Base-by-base conservation (phyloP, 2,113 vertebrate species). In the Notarius quadriscutis region DNA sequence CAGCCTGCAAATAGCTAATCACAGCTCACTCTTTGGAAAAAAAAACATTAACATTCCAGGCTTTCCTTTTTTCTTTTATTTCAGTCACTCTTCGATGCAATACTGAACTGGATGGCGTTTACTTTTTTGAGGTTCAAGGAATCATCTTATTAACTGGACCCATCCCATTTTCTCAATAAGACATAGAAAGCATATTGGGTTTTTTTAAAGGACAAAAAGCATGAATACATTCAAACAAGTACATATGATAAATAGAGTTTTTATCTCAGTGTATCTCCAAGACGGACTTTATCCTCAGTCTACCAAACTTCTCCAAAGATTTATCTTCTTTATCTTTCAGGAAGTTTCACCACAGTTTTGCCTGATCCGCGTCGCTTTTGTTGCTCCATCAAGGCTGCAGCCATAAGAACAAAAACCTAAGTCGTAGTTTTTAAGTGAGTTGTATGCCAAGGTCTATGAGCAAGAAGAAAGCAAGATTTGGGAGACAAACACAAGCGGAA, bases 401-500 rank as follows among this genome's bases (percentile, higher is more conserved):
- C 93, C 75, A 65, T 89, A 91, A 92, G 89, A 86, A 88, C 88
- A 84, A 87, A 89, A 84, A 65, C 86, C 90, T 92, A 77, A 55
- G 53, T 92, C 90, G 78, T 62, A 57, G 34, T 87, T 84, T 85
- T 86, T 88, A 67, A 22, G 27, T 18, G 57, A 75, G 25, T 30
- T 51, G 34, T 81, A 48, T n/a, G 74, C 91, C 90, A 84, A 20
- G 93, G 92, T 91, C 91, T 94, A 60, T 80, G 91, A 93, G 91
- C 89, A 87, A 58, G 77, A 88, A 89, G 86, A 88, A 88, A 86
- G 63, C 55, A 86, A 91, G 87, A 92, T 91, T 90, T 81, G 90
- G 91, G 90, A 93, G 90, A 58, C 92, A 93, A 91, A 91, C 93
- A 89, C 92, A 92, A 62, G n/a, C 17, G 91, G 92, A 87, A 86